A percentile compares a stretch with the other conserved stretches of the same genome.
These are phyloP conservation scores for Sapayoa aenigma DNA, from an alignment of 2,113 vertebrate genomes.

Conservation along the genomic window DNA sequence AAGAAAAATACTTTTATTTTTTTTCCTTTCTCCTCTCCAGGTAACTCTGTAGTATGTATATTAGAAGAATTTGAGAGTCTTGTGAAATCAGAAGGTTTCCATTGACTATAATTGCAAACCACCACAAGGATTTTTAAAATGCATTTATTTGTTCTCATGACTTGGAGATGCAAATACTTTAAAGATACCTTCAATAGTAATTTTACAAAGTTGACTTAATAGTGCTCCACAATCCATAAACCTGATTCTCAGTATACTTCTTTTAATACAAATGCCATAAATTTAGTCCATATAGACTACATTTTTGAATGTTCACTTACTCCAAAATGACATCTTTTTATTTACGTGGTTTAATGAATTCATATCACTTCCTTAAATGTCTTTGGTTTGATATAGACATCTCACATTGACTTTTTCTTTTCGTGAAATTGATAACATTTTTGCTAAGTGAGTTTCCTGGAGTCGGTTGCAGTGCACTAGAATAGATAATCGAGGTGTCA, in stretches of 20 bases:
- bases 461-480: neutral
- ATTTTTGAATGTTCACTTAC: neutral
- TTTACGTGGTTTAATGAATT: neutral
- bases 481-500: neutral
- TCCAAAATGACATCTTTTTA: neutral
- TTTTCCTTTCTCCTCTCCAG: neutral
- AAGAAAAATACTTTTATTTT: neutral
- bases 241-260: neutral
- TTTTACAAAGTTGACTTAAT: neutral
- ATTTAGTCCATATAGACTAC: neutral
- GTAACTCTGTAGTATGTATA: neutral
- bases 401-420: neutral
- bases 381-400: neutral
- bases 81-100: neutral
- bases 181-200: neutral
- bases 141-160: neutral
- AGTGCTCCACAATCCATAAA: neutral
- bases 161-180: neutral
- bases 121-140: neutral
- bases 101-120: neutral
- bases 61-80: neutral
- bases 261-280: neutral
- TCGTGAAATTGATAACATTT: neutral
- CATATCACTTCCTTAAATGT: neutral
- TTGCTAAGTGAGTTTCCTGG: constrained; percentile 1